Percentiles rank a stretch among this genome's conserved stretches.
Evolutionary conservation across 1,140 invertebrate species (phyloP).

Genomic region (Pogonognathellus flavescens): DNA sequence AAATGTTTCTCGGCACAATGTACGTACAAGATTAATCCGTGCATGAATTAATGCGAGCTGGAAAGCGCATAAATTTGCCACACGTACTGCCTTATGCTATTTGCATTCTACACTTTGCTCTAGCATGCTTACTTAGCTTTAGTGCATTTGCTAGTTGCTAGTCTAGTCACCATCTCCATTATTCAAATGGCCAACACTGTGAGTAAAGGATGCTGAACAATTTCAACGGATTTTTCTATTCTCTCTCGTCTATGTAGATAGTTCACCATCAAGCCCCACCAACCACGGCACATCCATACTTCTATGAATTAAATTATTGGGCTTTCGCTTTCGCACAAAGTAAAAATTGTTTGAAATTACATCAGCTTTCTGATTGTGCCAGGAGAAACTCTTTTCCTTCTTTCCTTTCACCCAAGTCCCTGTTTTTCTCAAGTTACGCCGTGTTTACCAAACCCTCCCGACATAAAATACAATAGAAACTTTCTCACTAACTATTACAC

Average conservation of each 20-base stretch:
- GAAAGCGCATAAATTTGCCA: constrained; percentile 44
- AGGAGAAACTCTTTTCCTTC: background rate
- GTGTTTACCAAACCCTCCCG: background rate
- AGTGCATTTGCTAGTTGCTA: constrained; percentile 46
- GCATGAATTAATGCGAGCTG: constrained; percentile 48
- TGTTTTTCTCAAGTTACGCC: background rate
- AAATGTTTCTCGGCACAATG: constrained; percentile 30
- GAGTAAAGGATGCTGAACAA: constrained; percentile 21
- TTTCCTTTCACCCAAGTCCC: background rate
- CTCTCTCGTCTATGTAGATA: background rate
- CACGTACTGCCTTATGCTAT: constrained; percentile 49
- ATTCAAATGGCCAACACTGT: constrained; percentile 44
- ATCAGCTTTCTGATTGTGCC: background rate
- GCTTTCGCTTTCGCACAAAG: background rate
- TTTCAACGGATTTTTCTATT: constrained; percentile 8
- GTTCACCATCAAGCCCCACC: background rate
- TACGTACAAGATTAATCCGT: constrained; percentile 50
- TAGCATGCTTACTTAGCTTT: constrained; percentile 46
- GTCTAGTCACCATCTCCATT: constrained; percentile 46
- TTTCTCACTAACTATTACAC: too few relatives aligned
- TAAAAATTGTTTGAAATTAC: constrained; percentile 22
- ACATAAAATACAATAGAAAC: too few relatives aligned
- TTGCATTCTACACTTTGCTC: constrained; percentile 46
- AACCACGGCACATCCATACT: background rate
- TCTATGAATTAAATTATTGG: constrained; percentile 35